These are phyloP conservation scores for Sinosuthora webbiana DNA, from an alignment of 2,113 vertebrate species.

Conservation along the genomic window DNA sequence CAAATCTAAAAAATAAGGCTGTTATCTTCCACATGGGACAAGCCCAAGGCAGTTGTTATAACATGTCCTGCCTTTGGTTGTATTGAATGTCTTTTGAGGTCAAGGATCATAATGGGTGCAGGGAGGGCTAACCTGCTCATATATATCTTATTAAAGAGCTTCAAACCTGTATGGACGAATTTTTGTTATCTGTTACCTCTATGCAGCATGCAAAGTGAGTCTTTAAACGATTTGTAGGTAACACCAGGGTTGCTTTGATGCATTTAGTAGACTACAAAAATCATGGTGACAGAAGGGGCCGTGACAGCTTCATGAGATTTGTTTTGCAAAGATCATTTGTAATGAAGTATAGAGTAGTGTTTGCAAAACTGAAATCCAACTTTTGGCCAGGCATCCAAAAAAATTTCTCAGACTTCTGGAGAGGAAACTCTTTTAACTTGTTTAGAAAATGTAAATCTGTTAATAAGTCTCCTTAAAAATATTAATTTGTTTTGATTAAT, in stretches of 20 bases:
- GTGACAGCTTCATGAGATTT: not conserved
- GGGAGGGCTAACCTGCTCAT: not conserved
- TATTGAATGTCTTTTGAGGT: not conserved
- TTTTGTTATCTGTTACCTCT: not conserved
- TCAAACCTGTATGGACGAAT: not conserved
- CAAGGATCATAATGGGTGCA: not conserved
- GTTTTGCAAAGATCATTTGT: not conserved
- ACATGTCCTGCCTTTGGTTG: not conserved
- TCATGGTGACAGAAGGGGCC: conserved; percentile 12
- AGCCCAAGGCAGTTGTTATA: not conserved
- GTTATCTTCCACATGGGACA: not conserved
- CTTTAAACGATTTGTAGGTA: conserved; percentile 17
- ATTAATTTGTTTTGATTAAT: not conserved
- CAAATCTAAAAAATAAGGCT: not conserved
- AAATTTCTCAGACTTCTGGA: not conserved
- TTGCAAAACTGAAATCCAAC: not conserved
- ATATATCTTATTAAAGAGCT: not conserved
- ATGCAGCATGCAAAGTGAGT: not conserved
- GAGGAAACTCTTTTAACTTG: not conserved
- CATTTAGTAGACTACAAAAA: conserved; percentile 34
- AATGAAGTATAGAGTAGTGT: not conserved
- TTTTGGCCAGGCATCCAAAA: not conserved
- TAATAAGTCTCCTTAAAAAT: not conserved
- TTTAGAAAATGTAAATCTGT: not conserved
- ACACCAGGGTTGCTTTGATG: not conserved